phyloP scores from a whole-genome alignment of 64 coral and sea anemone genomes.

The Pocillopora verrucosa region DNA sequence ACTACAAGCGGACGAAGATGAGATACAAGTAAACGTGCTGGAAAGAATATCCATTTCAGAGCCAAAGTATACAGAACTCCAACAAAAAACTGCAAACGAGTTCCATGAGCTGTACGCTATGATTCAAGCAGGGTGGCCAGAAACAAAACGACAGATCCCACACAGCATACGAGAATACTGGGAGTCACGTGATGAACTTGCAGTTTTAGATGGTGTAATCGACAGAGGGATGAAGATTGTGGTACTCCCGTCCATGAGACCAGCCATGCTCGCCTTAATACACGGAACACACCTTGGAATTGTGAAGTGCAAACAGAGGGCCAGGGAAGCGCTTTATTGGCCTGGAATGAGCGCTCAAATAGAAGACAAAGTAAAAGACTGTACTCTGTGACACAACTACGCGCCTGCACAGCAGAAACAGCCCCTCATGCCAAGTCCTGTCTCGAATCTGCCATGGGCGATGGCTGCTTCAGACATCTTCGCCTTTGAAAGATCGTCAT shows the following conservation, averaged over 20 bases:
- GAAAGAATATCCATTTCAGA: constrained; percentile 21
- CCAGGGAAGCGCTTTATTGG: constrained; percentile 41
- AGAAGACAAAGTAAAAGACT: constrained; percentile 47
- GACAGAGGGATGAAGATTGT: constrained; percentile 25
- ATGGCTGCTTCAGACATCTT: constrained; percentile 19
- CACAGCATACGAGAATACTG: background rate
- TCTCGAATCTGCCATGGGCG: constrained; percentile 28
- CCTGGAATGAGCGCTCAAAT: constrained; percentile 44
- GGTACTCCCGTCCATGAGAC: no score
- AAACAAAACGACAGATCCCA: constrained; percentile 7
- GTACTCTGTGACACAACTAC: constrained; percentile 34
- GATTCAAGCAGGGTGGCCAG: constrained; percentile 22
- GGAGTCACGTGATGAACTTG: background rate
- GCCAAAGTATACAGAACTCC: constrained; percentile 50
- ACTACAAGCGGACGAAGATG: constrained; percentile 20
- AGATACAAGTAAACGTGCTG: constrained; percentile 25
- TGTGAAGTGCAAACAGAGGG: constrained; percentile 53
- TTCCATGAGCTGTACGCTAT: constrained; percentile 34
- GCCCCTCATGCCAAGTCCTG: constrained; percentile 19
- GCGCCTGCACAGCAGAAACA: constrained; percentile 37
- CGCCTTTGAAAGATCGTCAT: background rate
- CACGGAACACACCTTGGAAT: constrained; percentile 36
- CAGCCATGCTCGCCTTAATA: background rate
- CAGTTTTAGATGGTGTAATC: constrained; percentile 24
- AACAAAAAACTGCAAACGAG: constrained; percentile 56